Base-by-base conservation (phyloP, 2,888 invertebrate genomes). In the Bombylius discolor region DNA sequence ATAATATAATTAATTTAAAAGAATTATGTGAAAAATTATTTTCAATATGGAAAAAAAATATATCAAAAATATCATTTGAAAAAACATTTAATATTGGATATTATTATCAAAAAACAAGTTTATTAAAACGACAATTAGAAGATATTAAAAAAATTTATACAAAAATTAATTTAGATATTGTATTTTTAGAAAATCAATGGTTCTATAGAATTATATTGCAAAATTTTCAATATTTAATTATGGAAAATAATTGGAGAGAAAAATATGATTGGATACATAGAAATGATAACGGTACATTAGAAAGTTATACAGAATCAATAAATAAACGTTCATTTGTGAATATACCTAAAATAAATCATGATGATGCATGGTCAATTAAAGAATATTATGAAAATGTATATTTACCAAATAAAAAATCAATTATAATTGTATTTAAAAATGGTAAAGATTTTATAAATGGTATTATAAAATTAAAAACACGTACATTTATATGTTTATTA, bases 221-320 rank as follows among this genome's bases (percentile, higher is more conserved):
- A 61, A 73, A 73, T 56, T 73, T 73, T 46, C 72, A 73, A 14
- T 73, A 73, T 56, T 58, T 73, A 12, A 57, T 73, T n/a, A 70
- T 68, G 2, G 70, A 71, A 33, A 64, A 67, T 48, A 70, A 68
- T 33, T 73, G 73, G 73, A 69, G 73, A 0, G 56, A 64, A 4
- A 63, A 68, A 50, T 33, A 73, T 49, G 73, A 73, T 56, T 73
- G 73, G 73, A 72, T 73, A 23, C 73, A 73, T 52, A 54, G 56
- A 1, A 57, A 54, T 0, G 3, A 6, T 0, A 61, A 64, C 5
- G 61, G 64, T n/a, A 64, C 64, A 31, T 59, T 73, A 33, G 73
- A 73, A 55, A 64, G 65, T 9, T 71, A 52, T 55, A 54, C 56
- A 4, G 58, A 56, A 31, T 61, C 62, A 34, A 62, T 61, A 36